These are phyloP conservation scores for Drosophila paucipuncta DNA, from an alignment of 2,888 invertebrate species.

Conservation along the genomic window DNA sequence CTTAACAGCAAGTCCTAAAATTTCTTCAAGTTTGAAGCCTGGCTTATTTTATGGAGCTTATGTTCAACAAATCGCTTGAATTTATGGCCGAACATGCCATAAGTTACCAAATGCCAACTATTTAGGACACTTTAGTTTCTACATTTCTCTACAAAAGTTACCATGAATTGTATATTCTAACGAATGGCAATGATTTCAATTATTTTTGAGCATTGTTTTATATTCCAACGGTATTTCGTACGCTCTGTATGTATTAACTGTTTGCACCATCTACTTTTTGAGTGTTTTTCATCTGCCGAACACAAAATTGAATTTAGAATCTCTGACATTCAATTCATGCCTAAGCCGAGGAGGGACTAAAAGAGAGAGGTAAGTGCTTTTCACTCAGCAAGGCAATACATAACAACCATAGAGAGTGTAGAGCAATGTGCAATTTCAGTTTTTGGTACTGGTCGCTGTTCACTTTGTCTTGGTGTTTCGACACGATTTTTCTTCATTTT, in stretches of 20 bases:
- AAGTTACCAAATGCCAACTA: neutral
- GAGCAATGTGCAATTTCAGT: conserved; percentile 72
- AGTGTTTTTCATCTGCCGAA: conserved; percentile 22
- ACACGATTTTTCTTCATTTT: conserved; percentile 81
- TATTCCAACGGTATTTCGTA: conserved; percentile 15
- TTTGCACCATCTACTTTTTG: conserved; percentile 28
- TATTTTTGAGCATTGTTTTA: conserved; percentile 1
- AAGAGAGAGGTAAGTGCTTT: conserved; percentile 65
- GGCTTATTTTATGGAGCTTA: neutral
- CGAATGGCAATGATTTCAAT: neutral
- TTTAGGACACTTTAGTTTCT: neutral
- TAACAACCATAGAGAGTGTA: conserved; percentile 8
- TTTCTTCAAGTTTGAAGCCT: neutral
- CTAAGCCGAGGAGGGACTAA: conserved; percentile 33
- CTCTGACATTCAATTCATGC: conserved; percentile 48
- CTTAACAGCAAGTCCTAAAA: neutral
- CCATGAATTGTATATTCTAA: neutral
- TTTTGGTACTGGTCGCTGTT: conserved; percentile 53
- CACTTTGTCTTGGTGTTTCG: conserved; percentile 79
- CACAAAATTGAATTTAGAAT: conserved; percentile 54
- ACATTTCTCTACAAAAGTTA: neutral
- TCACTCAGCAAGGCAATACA: conserved; percentile 43
- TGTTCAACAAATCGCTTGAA: neutral
- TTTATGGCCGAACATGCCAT: neutral
- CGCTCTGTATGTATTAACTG: conserved; percentile 17